Evolutionary conservation across 2,113 vertebrate species (phyloP).

Genomic region (Bos indicus): DNA sequence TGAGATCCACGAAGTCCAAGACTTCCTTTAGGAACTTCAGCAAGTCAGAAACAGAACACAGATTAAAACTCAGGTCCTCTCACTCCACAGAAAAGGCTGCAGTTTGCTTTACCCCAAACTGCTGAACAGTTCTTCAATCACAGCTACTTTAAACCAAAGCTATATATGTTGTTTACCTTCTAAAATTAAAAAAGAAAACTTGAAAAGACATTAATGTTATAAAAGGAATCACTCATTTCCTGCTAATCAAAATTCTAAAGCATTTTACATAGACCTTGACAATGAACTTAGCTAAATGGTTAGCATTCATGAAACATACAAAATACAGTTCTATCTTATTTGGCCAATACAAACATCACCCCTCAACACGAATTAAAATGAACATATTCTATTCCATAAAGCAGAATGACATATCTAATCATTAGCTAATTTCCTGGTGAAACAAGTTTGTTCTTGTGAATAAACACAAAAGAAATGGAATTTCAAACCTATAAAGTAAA

Average conservation of each 20-base stretch:
- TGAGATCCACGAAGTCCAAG: not conserved
- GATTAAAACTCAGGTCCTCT: not conserved
- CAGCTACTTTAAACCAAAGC: not conserved
- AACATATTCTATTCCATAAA: not conserved
- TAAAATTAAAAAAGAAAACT: not conserved
- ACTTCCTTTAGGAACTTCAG: not conserved
- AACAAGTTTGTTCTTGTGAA: not conserved
- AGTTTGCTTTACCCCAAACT: not conserved
- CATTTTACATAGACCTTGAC: not conserved
- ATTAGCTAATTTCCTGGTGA: not conserved
- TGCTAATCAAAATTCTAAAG: not conserved
- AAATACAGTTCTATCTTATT: not conserved
- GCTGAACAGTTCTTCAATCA: not conserved
- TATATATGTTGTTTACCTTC: not conserved
- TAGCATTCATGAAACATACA: not conserved
- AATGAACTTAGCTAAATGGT: not conserved
- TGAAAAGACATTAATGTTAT: not conserved
- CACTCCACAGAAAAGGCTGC: not conserved
- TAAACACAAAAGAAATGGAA: not conserved
- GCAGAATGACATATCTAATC: not conserved
- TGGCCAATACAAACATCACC: not conserved
- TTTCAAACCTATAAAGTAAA: not conserved
- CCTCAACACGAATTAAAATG: not conserved
- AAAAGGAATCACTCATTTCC: not conserved
- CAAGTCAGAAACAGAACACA: not conserved